Base-by-base conservation (phyloP, 2,797 vertebrate genomes). In the Naso thynnoides region DNA sequence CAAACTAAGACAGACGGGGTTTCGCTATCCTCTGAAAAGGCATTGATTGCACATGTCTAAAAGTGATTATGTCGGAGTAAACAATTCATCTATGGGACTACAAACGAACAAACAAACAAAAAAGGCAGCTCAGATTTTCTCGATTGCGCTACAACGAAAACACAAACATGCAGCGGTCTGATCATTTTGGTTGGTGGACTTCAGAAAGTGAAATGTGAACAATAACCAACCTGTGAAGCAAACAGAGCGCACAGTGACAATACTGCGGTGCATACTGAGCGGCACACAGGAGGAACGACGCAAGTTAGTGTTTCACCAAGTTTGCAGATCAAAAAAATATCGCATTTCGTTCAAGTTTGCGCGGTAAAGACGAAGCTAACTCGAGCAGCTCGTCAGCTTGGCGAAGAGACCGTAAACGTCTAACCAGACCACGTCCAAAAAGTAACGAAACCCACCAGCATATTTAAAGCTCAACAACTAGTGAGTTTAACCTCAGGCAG, bases 91-190 rank as follows among this genome's bases (percentile, higher is more conserved):
- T 78, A 57, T 67, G 44, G 44, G 36, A 53, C 63, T 58, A 26
- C 54, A 2, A n/a, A n/a, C n/a, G n/a, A n/a, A n/a, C n/a, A n/a
- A n/a, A n/a, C n/a, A n/a, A n/a, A n/a, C n/a, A n/a, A 33, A 68
- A 56, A 90, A 92, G 91, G 90, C 89, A 91, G 82, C 84, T 76
- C 66, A 41, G 53, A 87, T 58, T 76, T 70, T 81, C 52, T 38
- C 19, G 19, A 71, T 54, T 31, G 39, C 9, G 24, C 50, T 50
- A 50, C 56, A 59, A 71, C 59, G 75, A 54, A 73, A 72, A 64
- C 48, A 54, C 19, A 79, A 77, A 77, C 39, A 62, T 14, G 85
- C 45, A 47, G 58, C 70, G 65, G 24, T 42, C 18, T 23, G 6
- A 69, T 73, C 16, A 50, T 63, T 59, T 49, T 54, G 61, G 48